Evolutionary conservation across 2,797 vertebrate species (phyloP).

Genomic region (Bryconaethiops microstoma): DNA sequence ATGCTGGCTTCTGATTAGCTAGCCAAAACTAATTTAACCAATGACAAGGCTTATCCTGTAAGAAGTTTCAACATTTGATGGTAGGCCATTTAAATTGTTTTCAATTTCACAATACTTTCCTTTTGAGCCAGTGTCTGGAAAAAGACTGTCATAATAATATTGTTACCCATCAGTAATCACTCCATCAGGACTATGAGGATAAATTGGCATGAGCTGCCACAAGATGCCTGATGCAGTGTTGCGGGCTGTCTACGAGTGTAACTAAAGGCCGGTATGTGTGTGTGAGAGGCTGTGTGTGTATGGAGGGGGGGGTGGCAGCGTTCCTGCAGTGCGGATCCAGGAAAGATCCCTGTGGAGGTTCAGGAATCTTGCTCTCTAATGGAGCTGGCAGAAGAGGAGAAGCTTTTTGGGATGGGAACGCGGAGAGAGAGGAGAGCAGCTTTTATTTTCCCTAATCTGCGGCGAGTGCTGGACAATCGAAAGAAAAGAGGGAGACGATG

Average conservation of each 20-base stretch:
- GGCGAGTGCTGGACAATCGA: constrained; percentile 39
- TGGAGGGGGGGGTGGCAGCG: constrained; percentile 43
- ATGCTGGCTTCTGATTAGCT: not conserved
- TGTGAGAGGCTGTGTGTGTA: not conserved
- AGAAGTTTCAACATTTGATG: not conserved
- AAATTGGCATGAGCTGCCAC: constrained; percentile 23
- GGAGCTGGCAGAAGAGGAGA: constrained; percentile 59
- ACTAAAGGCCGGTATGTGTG: constrained; percentile 9
- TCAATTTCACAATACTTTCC: constrained; percentile 26
- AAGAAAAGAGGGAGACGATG: constrained; percentile 45
- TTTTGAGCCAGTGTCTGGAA: constrained; percentile 29
- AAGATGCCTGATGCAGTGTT: constrained; percentile 21
- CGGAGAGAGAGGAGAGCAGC: constrained; percentile 43
- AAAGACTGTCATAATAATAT: constrained; percentile 25
- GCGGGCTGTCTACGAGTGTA: constrained; percentile 22
- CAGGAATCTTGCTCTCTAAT: constrained; percentile 62
- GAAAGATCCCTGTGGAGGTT: constrained; percentile 63
- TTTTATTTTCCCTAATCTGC: constrained; percentile 58
- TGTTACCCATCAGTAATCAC: constrained; percentile 40
- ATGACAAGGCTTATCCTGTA: not conserved
- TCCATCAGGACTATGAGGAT: constrained; percentile 28
- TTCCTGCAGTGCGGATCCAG: constrained; percentile 58
- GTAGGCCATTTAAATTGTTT: not conserved
- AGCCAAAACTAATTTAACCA: not conserved
- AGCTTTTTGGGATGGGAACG: constrained; percentile 58